Evolutionary conservation across 2,113 vertebrate species (phyloP), one percentile per base, ranked within the genome.

Genomic region (Prietella phreatophila): DNA sequence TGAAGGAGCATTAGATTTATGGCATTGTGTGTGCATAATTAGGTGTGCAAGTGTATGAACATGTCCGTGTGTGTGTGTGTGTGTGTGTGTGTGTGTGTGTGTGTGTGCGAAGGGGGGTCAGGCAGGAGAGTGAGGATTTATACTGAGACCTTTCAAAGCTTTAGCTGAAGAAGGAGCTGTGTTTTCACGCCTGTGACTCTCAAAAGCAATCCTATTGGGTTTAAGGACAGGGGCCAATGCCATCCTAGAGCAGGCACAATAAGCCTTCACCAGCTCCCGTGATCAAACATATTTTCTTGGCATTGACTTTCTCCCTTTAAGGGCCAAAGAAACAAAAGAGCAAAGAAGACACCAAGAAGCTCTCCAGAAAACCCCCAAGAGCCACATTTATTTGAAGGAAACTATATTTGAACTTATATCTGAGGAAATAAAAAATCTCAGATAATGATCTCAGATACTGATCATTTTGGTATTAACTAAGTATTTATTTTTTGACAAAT

Each of bases 1-100:
- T 97, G 96, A 96, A 96, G 93, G 39, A 93, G 94, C 96, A 97
- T 97, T 97, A 96, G 95, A 96, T 97, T 97, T 97, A 94, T 95
- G 95, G 95, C 95, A 94, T 92, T 94, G 94, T 91, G 90, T 94
- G 94, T 94, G 95, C 95, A 95, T 96, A 96, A 96, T 96, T 96
- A 95, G 58, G 79, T 71, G 73, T 80, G 73, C 58, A 82, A 47
- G 14, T 78, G 61, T 58, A 61, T 84, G 82, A 85, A 85, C 84
- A 76, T 88, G 87, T 84, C 50, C 76, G 87, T 84, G 56, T 88
- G 87, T 93, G 95, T 95, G 94, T 90, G 94, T 94, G 95, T n/a
- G n/a, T n/a, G 87, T 84, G 56, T 88, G 87, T 93, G 87, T 84
- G 56, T 88, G 87, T 93, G n/a, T n/a, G 94, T 90, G 94, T 94